phyloP scores from a whole-genome alignment of 1,140 invertebrate species.

The Agrilus planipennis region DNA sequence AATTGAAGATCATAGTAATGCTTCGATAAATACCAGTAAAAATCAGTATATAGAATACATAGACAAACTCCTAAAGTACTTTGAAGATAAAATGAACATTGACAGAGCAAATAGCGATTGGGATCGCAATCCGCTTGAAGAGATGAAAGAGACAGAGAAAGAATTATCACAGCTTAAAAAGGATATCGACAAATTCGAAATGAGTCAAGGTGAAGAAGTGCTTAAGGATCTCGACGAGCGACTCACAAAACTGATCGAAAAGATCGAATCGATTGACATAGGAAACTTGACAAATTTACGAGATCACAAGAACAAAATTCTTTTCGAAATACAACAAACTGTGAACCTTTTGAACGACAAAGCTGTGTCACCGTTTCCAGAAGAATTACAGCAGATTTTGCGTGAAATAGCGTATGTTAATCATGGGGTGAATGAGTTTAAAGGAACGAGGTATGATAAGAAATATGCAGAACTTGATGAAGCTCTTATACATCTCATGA shows the following conservation, averaged over 20 bases:
- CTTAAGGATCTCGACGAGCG: background rate
- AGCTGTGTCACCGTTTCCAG: background rate
- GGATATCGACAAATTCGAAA: background rate
- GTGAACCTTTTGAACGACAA: background rate
- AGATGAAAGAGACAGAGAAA: background rate
- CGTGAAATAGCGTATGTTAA: background rate
- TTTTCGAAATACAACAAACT: background rate
- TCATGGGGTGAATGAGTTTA: background rate
- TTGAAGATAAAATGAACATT: constrained; percentile 3
- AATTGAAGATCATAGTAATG: constrained; percentile 1
- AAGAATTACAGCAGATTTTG: background rate
- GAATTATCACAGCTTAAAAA: background rate
- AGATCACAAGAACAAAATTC: background rate
- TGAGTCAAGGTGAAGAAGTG: background rate
- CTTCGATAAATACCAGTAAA: background rate
- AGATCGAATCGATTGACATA: background rate
- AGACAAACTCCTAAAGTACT: background rate
- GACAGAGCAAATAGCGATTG: background rate
- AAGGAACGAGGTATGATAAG: background rate
- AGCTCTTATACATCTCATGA: constrained; percentile 6
- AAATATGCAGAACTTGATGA: background rate
- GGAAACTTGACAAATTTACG: background rate
- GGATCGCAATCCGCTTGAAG: background rate
- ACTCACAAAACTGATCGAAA: background rate
- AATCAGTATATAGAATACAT: constrained; percentile 5